A percentile compares a stretch with the other conserved stretches of the same genome.
These are phyloP conservation scores for Girardinus metallicus DNA, from an alignment of 2,797 vertebrate genomes.

Conservation along the genomic window DNA sequence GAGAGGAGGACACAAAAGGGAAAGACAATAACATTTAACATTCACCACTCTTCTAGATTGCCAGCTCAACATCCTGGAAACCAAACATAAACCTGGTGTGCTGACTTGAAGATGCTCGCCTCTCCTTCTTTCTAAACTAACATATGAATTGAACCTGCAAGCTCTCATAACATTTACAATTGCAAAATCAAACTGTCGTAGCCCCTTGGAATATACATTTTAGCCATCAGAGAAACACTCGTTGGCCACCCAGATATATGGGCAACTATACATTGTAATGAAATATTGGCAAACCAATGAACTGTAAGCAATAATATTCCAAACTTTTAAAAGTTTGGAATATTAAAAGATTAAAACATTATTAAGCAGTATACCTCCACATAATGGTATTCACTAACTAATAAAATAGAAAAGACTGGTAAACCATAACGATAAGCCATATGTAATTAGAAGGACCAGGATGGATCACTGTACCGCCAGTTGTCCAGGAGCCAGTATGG, in stretches of 20 bases:
- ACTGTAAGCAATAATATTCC: neutral
- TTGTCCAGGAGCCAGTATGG: too few relatives aligned
- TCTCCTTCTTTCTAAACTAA: neutral
- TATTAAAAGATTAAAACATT: too few relatives aligned
- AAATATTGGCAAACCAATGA: neutral
- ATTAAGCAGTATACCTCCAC: too few relatives aligned
- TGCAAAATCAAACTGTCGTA: neutral
- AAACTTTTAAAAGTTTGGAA: too few relatives aligned
- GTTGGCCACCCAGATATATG: neutral
- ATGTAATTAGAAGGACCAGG: neutral
- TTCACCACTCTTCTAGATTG: neutral
- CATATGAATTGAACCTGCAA: neutral
- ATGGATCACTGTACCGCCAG: too few relatives aligned
- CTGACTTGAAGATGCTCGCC: neutral
- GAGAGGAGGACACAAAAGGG: too few relatives aligned
- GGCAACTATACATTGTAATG: neutral
- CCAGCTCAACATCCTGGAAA: neutral
- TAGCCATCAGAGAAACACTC: neutral
- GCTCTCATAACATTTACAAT: neutral
- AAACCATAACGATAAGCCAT: neutral
- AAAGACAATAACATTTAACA: neutral
- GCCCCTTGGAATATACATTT: neutral
- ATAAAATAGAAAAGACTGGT: too few relatives aligned
- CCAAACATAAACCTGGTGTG: neutral
- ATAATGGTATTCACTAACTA: too few relatives aligned